Evolutionary conservation across 2,113 vertebrate genomes (phyloP).

Genomic region (Leucosticte australis): DNA sequence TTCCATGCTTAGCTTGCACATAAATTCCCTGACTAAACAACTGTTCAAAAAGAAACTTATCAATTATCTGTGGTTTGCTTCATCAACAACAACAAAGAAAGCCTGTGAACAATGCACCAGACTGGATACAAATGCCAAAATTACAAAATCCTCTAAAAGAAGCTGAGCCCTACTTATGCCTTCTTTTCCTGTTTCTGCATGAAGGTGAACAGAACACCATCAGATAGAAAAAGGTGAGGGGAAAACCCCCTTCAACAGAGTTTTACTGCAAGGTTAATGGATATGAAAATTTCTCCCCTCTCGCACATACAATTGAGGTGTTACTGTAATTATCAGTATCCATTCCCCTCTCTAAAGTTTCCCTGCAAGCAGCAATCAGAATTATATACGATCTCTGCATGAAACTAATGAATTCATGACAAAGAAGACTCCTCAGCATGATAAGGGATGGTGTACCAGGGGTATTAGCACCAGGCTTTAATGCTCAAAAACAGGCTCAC

Average conservation of each 20-base stretch:
- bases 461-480: conserved; percentile 36
- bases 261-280: background rate
- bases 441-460: background rate
- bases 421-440: conserved; percentile 26
- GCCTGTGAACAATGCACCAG: background rate
- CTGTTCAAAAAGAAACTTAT: background rate
- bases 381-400: conserved; percentile 58
- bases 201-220: background rate
- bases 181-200: background rate
- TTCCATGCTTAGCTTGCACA: background rate
- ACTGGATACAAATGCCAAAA: background rate
- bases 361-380: conserved; percentile 63
- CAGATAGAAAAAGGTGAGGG: background rate
- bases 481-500: conserved; percentile 19
- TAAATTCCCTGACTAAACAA: background rate
- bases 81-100: background rate
- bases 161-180: background rate
- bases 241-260: background rate
- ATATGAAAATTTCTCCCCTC: conserved; percentile 1
- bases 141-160: background rate
- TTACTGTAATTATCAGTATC: conserved; percentile 54
- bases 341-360: conserved; percentile 37
- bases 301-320: background rate
- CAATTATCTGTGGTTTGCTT: background rate
- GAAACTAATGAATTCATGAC: conserved; percentile 69